Percentiles rank a stretch among this genome's conserved stretches.
Evolutionary conservation across 2,797 vertebrate species (phyloP).

Genomic region (Yasuhikotakia modesta): DNA sequence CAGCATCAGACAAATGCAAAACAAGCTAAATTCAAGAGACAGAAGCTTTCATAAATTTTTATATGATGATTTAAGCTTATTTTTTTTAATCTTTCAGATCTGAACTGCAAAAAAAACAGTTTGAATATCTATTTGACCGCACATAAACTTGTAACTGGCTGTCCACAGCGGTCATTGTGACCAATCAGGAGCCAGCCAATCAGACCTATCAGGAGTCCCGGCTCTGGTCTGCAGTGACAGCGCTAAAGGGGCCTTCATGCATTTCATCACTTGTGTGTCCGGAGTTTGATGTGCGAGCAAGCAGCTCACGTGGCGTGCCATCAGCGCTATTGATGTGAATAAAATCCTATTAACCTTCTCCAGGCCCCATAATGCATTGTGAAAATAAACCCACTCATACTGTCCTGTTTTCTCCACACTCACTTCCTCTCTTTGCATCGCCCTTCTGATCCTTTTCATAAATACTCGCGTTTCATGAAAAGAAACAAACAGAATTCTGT

Average conservation of each 20-base stretch:
- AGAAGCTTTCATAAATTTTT: neutral
- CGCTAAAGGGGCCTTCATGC: conserved; percentile 69
- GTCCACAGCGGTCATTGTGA: conserved; percentile 45
- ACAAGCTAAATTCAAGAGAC: conserved; percentile 33
- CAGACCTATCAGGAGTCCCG: conserved; percentile 15
- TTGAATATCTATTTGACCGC: neutral
- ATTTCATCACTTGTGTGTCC: conserved; percentile 65
- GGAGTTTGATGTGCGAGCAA: conserved; percentile 60
- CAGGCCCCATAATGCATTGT: conserved; percentile 65
- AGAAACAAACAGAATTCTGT: neutral
- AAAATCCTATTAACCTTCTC: conserved; percentile 75
- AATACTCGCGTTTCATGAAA: conserved; percentile 25
- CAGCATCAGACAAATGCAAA: conserved; percentile 8
- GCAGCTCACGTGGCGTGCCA: conserved; percentile 58
- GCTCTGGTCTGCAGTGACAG: conserved; percentile 72
- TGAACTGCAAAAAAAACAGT: neutral
- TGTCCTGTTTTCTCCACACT: conserved; percentile 41
- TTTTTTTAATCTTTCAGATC: neutral
- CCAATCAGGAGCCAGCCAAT: neutral
- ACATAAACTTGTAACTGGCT: neutral
- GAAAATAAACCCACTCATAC: conserved; percentile 66
- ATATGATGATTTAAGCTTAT: conserved; percentile 1
- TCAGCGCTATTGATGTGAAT: conserved; percentile 68
- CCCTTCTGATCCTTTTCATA: conserved; percentile 35
- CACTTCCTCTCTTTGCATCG: conserved; percentile 39